Base-by-base conservation (phyloP, 2,888 invertebrate species). In the Stenurella melanura region DNA sequence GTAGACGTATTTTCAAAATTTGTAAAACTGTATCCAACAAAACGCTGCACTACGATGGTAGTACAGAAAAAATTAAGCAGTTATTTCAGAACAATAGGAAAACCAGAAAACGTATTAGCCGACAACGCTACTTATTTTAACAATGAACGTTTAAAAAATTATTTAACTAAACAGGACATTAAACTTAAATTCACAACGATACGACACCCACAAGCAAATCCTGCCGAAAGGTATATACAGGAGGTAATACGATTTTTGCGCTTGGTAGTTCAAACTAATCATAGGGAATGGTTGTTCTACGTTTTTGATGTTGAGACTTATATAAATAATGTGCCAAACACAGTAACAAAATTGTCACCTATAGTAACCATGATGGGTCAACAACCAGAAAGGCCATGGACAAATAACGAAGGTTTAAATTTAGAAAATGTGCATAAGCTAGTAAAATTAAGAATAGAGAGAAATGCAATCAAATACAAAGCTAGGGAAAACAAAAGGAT, bases 121-220 rank as follows among this genome's bases (percentile, higher is more conserved):
- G 63, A 30, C 15, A 63, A 63, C 26, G 63, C 34, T 1, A 34
- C 63, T 7, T 63, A 63, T 63, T 63, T 63, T 34, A 30, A 26
- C 15, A 63, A 63, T 63, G 26, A 7, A 30, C 7, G 15, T 26
- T 61, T 61, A 26, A n/a, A 30, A 61, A 11, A 11, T n/a, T 34
- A n/a, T 34, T 30, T 15, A 15, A 34, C n/a, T n/a, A 12, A 15
- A 17, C 34, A 63, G 5, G 15, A 34, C n/a, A 63, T 63, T n/a
- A 5, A 5, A 7, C 6, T 63, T 34, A 34, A n/a, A 2, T 63
- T 30, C n/a, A 63, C 63, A 10, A n/a, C 30, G 5, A 63, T 63
- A n/a, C 0, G 30, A n/a, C 34, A 63, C 34, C 63, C 63, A 17
- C 9, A 12, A 17, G 10, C 34, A 0, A 63, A 63, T 63, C 34